Evolutionary conservation across 1,140 invertebrate species (phyloP).

Genomic region (Elymnias hypermnestra): DNA sequence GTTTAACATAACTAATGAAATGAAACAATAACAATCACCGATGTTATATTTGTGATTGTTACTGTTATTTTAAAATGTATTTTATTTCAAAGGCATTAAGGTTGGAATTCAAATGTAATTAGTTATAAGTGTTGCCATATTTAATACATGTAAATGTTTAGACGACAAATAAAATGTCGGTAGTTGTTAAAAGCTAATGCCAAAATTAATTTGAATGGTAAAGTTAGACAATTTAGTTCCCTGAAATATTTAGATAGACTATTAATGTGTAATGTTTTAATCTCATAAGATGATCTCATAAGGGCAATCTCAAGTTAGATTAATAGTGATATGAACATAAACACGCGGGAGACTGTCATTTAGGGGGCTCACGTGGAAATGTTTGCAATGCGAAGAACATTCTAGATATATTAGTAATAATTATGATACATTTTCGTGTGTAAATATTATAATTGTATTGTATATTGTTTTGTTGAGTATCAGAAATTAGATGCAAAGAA

Average conservation of each 20-base stretch:
- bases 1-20: too few species aligned
- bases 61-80: too few species aligned
- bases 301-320: constrained; percentile 46
- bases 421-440: constrained; percentile 29
- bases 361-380: background rate
- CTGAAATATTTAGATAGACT: constrained; percentile 30
- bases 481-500: constrained; percentile 25
- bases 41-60: too few species aligned
- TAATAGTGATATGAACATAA: constrained; percentile 19
- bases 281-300: constrained; percentile 61
- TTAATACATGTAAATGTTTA: background rate
- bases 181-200: constrained; percentile 42
- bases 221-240: constrained; percentile 20
- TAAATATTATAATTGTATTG: constrained; percentile 26
- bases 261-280: constrained; percentile 27
- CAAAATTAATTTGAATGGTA: constrained; percentile 48
- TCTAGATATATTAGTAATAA: constrained; percentile 11
- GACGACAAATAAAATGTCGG: background rate
- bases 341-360: constrained; percentile 31
- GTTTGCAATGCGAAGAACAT: too few species aligned
- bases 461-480: constrained; percentile 12
- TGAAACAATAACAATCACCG: too few species aligned
- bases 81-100: too few species aligned
- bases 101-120: too few species aligned
- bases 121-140: too few species aligned